These are phyloP conservation scores for Camelus dromedarius DNA, from an alignment of 2,113 vertebrate genomes.

Conservation along the genomic window DNA sequence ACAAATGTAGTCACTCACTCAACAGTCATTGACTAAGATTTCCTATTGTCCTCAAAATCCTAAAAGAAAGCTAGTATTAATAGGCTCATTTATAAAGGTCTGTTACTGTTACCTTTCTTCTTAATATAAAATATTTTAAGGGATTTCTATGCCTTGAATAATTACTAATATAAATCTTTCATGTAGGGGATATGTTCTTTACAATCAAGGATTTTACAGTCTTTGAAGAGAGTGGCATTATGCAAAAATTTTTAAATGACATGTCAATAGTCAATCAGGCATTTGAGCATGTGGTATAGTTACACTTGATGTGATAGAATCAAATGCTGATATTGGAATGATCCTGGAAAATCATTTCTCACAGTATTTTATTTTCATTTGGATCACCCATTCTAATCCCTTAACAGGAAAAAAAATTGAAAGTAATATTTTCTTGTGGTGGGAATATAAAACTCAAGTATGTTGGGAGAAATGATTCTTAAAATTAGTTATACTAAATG, in stretches of 20 bases:
- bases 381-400: conserved; percentile 18
- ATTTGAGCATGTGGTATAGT: background rate
- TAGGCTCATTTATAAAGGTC: conserved; percentile 33
- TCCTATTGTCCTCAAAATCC: conserved; percentile 23
- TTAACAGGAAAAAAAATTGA: conserved; percentile 37
- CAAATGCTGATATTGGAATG: conserved; percentile 30
- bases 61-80: conserved; percentile 49
- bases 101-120: conserved; percentile 39
- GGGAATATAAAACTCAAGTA: conserved; percentile 51
- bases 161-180: conserved; percentile 33
- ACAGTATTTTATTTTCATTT: conserved; percentile 59
- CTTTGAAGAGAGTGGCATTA: conserved; percentile 23
- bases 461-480: conserved; percentile 36
- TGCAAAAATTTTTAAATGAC: conserved; percentile 33
- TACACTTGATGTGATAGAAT: background rate
- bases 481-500: conserved; percentile 69
- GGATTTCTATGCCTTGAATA: conserved; percentile 54
- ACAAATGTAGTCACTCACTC: conserved; percentile 18
- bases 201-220: background rate
- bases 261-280: background rate
- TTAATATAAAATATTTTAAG: conserved; percentile 60
- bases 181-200: background rate
- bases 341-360: background rate
- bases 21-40: conserved; percentile 23
- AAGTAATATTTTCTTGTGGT: conserved; percentile 62